Base-by-base conservation (phyloP, 2,888 invertebrate genomes). In the Hesperia comma region DNA sequence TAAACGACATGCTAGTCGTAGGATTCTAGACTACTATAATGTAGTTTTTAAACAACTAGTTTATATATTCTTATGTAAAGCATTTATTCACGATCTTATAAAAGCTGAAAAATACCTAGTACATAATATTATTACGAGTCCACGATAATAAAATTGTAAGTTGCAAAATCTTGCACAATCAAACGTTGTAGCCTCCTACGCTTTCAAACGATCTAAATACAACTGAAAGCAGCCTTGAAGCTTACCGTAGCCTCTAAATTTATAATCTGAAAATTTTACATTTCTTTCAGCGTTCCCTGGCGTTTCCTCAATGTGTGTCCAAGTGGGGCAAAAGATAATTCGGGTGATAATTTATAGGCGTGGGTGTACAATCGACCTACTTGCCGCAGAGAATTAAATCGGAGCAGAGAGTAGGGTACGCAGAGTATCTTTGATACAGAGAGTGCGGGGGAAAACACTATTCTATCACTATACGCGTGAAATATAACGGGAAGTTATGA, bases 351-450 rank as follows among this genome's bases (percentile, higher is more conserved):
- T 82, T 81, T 75, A 77, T 71, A 70, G 68, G 79, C 79, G 84
- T 82, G 76, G 83, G 83, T 80, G 82, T 68, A 67, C 72, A 74
- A 78, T 77, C 72, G 72, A 82, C 87, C 84, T 77, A 84, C 78
- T 81, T 86, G 68, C 69, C 68, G 74, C 70, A 79, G 81, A 82
- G 81, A 79, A 80, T 77, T 80, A 75, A 77, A 81, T 82, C 79
- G 77, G 69, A 54, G 19, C 82, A 82, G 70, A 84, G 80, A 85
- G 68, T 74, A 78, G 63, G n/a, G 6, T 61, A 15, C 57, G 61
- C n/a, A 58, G 51, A 60, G 17, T 63, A 54, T 1, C n/a, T 21
- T n/a, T 5, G 5, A 0, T 10, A 41, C 37, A 62, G 51, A 58
- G 7, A 19, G 19, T 19, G 12, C 49, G 10, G 7, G 6, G 5